A percentile compares a stretch with the other conserved stretches of the same genome.
Conservation (phyloP, 2,797 vertebrate species). For the Chiloscyllium punctatum region DNA sequence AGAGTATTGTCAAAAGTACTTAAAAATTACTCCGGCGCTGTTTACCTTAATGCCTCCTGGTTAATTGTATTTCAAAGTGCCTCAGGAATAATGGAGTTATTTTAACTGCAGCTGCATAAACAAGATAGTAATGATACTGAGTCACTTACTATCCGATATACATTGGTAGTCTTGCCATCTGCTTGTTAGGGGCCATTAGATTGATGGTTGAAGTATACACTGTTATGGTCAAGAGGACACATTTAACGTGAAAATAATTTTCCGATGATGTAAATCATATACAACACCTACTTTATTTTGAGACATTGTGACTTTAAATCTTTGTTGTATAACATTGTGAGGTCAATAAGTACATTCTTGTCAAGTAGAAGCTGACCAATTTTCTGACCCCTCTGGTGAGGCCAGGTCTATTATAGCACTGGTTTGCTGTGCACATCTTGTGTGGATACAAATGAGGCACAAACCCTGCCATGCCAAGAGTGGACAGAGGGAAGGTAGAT, state of each 20-base stretch:
- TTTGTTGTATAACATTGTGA: not conserved
- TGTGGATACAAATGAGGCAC: not conserved
- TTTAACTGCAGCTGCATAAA: not conserved
- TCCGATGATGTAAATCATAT: not conserved
- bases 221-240: not conserved
- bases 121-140: not conserved
- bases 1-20: not conserved
- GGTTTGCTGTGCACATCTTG: not conserved
- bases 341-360: not conserved
- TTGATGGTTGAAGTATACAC: not conserved
- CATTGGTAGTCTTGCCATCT: not conserved
- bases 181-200: not conserved
- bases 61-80: not conserved
- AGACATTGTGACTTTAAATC: not conserved
- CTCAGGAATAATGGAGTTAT: not conserved
- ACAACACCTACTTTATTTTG: not conserved
- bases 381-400: not conserved
- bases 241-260: not conserved
- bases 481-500: not conserved
- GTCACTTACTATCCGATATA: not conserved
- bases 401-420: not conserved
- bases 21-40: not conserved
- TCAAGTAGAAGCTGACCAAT: not conserved
- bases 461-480: not conserved
- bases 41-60: not conserved